These are phyloP conservation scores for Enteromius thamalakanensis DNA, from an alignment of 2,797 vertebrate genomes.

Conservation along the genomic window DNA sequence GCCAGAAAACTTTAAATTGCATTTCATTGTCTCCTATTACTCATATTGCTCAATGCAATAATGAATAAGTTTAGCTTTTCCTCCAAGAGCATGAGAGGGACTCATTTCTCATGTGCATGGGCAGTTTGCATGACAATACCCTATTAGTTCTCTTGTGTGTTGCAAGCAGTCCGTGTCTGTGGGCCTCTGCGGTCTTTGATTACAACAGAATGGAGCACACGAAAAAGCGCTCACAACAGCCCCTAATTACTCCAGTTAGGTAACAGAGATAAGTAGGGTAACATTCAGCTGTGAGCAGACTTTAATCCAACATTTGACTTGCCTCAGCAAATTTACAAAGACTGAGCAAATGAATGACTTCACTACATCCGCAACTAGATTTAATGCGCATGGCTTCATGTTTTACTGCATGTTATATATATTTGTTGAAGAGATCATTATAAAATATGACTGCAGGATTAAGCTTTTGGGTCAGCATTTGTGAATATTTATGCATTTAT, in stretches of 20 bases:
- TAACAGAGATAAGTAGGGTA: conserved; percentile 35
- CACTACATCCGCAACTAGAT: not conserved
- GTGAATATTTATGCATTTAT: conserved; percentile 8
- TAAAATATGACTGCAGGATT: conserved; percentile 9
- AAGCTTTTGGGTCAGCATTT: not conserved
- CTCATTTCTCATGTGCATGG: conserved; percentile 52
- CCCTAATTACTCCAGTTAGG: conserved; percentile 47
- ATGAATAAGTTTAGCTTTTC: conserved; percentile 45
- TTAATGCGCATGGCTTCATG: not conserved
- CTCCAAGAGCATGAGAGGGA: conserved; percentile 50
- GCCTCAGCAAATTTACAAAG: conserved; percentile 19
- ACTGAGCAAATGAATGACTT: not conserved
- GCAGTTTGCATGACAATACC: conserved; percentile 57
- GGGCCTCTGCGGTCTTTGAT: conserved; percentile 44
- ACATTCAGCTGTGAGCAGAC: conserved; percentile 35
- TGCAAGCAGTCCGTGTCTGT: conserved; percentile 43
- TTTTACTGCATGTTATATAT: not conserved
- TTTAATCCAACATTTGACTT: conserved; percentile 32
- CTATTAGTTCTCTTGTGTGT: conserved; percentile 51
- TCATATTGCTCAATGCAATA: conserved; percentile 33
- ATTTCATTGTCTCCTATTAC: conserved; percentile 28
- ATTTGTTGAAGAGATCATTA: not conserved
- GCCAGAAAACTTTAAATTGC: not conserved
- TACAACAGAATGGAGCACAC: conserved; percentile 51
- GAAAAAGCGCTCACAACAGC: conserved; percentile 35